These are phyloP conservation scores for Pachypeltis micranthus DNA, from an alignment of 1,140 invertebrate genomes.

Conservation along the genomic window DNA sequence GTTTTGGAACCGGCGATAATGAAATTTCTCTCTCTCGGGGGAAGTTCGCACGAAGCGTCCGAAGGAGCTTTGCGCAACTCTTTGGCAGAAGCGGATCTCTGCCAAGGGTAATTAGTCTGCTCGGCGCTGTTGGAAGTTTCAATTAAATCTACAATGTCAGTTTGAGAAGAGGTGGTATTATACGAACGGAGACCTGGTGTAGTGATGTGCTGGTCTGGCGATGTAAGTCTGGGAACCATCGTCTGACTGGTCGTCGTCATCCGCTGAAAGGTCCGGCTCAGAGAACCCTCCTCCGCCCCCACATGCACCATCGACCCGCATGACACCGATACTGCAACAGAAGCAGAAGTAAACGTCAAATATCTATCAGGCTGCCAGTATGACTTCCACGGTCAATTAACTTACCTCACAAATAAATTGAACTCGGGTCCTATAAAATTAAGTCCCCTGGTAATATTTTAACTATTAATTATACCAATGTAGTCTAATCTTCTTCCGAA, in stretches of 20 bases:
- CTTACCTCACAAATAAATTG: no score
- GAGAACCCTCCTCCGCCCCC: conserved; percentile 30
- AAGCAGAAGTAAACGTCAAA: conserved; percentile 8
- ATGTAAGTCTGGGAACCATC: conserved; percentile 18
- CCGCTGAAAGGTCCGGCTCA: conserved; percentile 29
- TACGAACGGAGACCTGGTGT: conserved; percentile 22
- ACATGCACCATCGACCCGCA: conserved; percentile 42
- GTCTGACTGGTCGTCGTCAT: conserved; percentile 14
- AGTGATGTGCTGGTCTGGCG: conserved; percentile 16
- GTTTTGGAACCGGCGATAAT: conserved; percentile 27
- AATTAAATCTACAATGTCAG: conserved; percentile 30
- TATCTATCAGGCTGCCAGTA: no score
- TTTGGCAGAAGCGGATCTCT: conserved; percentile 61
- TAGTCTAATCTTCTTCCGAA: no score
- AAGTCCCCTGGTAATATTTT: no score
- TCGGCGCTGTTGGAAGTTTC: conserved; percentile 32
- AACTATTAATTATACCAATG: no score
- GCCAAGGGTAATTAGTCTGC: conserved; percentile 44
- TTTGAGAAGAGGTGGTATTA: conserved; percentile 26
- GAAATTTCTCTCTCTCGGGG: conserved; percentile 28
- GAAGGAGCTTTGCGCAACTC: conserved; percentile 25
- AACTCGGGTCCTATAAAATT: no score
- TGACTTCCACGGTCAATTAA: no score
- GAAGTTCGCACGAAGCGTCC: conserved; percentile 12
- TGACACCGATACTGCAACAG: conserved; percentile 39